Evolutionary conservation across 2,888 invertebrate species (phyloP), one percentile per base, ranked within the genome.

Genomic region (Dastarcus helophoroides): DNA sequence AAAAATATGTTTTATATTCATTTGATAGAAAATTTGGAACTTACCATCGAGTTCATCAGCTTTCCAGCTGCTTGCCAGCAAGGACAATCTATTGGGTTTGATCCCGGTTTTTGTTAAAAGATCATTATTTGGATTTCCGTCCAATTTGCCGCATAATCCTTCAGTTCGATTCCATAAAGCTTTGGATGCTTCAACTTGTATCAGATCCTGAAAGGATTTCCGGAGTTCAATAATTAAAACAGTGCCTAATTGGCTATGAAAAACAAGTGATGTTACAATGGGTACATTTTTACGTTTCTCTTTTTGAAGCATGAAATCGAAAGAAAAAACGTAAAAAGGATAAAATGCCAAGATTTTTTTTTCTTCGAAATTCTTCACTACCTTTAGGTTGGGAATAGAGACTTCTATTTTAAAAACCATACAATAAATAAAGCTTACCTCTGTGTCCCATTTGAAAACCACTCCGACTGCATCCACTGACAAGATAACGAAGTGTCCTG

Each of bases 101-200:
- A 54, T 60, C 0, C 76, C 77, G 16, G 75, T 75, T 43, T 69
- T 69, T 0, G 70, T 73, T 16, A 61, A 54, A 39, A 83, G 65
- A 54, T 90, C 89, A 48, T 85, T 80, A 4, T 60, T 60, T 3
- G 64, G 58, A 45, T 75, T 68, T 0, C 81, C 80, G 54, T 90
- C 81, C 42, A 84, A 60, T 1, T 65, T 67, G 0, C 91, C 90
- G 51, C 91, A 91, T 0, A 91, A 63, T 31, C 90, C 91, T 37
- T 74, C 74, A 0, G 85, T 81, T 46, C 76, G 73, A 48, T 82
- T 81, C 80, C 84, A 86, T 17, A 83, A 56, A 2, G 68, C 66
- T 13, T 78, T 71, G 2, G 72, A 66, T 0, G 76, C 77, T 51
- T 78, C 76, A 0, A 85, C 62, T 37, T 76, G 65, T 3, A 86